Conservation (phyloP, 2,113 vertebrate species). For the Microtus pennsylvanicus region DNA sequence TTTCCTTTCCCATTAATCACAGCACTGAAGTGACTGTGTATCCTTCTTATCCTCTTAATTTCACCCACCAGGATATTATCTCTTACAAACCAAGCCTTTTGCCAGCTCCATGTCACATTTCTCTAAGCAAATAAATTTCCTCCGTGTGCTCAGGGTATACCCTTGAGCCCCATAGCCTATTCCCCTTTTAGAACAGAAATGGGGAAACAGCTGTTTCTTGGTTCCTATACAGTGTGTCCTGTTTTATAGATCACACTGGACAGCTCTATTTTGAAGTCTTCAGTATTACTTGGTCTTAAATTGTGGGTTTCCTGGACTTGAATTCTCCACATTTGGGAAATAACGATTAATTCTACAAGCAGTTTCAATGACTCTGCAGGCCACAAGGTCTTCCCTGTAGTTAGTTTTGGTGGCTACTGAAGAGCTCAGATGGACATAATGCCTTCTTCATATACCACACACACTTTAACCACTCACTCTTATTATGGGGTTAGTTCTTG, state of each 20-base stretch:
- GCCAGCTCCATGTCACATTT: constrained; percentile 68
- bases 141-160: constrained; percentile 63
- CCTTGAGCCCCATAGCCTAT: constrained; percentile 63
- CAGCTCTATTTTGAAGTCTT: constrained; percentile 75
- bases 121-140: constrained; percentile 74
- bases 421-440: constrained; percentile 15
- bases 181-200: constrained; percentile 72
- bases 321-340: constrained; percentile 61
- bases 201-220: constrained; percentile 76
- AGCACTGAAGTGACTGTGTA: constrained; percentile 37
- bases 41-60: constrained; percentile 59
- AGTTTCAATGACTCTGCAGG: constrained; percentile 24
- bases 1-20: constrained; percentile 72
- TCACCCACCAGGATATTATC: constrained; percentile 60
- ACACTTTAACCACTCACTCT: neutral
- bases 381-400: neutral
- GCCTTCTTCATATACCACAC: constrained; percentile 24
- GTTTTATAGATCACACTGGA: constrained; percentile 76
- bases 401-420: constrained; percentile 60
- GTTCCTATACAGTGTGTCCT: constrained; percentile 67
- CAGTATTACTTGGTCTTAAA: constrained; percentile 73
- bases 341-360: constrained; percentile 61
- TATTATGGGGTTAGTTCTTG: neutral
- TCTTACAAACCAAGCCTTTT: constrained; percentile 49
- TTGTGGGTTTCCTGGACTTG: constrained; percentile 63